Evolutionary conservation across 1,140 invertebrate species (phyloP).

Genomic region (Drosophila truncata): DNA sequence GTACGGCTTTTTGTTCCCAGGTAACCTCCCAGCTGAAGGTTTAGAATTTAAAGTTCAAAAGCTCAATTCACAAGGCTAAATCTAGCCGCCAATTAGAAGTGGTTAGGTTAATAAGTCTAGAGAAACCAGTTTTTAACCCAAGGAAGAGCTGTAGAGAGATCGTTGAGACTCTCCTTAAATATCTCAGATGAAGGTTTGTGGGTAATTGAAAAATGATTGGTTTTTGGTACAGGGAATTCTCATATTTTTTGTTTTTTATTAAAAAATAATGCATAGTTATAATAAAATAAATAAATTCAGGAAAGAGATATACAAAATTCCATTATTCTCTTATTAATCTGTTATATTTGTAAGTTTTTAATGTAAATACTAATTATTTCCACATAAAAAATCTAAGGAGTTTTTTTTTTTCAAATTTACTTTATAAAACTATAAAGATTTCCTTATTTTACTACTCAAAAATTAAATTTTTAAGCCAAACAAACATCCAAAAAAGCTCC

Average conservation of each 20-base stretch:
- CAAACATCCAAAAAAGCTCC: too few relatives aligned
- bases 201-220: background rate
- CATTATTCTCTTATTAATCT: background rate
- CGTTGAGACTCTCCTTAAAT: slow-evolving; percentile 4
- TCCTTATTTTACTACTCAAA: background rate
- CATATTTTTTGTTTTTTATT: rapidly evolving
- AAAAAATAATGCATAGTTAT: too few relatives aligned
- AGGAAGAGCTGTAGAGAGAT: background rate
- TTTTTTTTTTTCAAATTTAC: too few relatives aligned
- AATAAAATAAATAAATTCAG: too few relatives aligned
- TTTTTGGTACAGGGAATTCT: background rate
- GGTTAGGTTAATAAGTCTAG: slow-evolving; percentile 15
- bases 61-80: slow-evolving; percentile 55
- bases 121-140: slow-evolving; percentile 26
- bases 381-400: too few relatives aligned
- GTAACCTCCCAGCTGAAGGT: slow-evolving; percentile 23
- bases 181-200: background rate
- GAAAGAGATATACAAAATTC: background rate
- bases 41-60: slow-evolving; percentile 67
- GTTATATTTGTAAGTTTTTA: background rate
- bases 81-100: slow-evolving; percentile 33
- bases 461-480: background rate
- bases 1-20: slow-evolving; percentile 41
- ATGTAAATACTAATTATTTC: too few relatives aligned
- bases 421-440: background rate